A percentile compares a stretch with the other conserved stretches of the same genome.
Evolutionary conservation across 1,140 invertebrate species (phyloP).

Genomic region (Zaprionus tsacasi): DNA sequence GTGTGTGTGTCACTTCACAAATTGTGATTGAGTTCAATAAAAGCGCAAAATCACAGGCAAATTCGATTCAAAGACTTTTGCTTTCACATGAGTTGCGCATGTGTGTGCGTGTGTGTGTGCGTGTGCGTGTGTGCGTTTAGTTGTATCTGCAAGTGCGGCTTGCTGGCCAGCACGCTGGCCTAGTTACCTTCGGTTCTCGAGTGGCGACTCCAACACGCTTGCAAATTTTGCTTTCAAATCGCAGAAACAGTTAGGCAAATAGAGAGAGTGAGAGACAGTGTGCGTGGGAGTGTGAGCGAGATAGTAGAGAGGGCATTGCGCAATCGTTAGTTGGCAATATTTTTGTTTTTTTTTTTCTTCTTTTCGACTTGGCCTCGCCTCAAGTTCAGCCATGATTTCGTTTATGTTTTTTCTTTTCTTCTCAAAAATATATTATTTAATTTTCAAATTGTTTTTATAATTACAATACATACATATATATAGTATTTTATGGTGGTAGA

Average conservation of each 20-base stretch:
- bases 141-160: conserved; percentile 17
- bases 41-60: conserved; percentile 34
- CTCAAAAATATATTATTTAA: conserved; percentile 30
- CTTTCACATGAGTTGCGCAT: conserved; percentile 62
- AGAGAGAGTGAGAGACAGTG: neutral
- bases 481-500: conserved; percentile 2
- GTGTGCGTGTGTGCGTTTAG: neutral
- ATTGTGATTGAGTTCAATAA: conserved; percentile 36
- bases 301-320: conserved; percentile 37
- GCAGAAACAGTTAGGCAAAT: neutral
- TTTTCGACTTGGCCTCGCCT: conserved; percentile 44
- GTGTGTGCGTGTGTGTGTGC: neutral
- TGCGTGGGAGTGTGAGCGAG: no score
- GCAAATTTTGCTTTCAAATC: conserved; percentile 61
- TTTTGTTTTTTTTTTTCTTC: conserved; percentile 20
- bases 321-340: conserved; percentile 71
- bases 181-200: conserved; percentile 77
- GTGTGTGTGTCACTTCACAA: conserved; percentile 39
- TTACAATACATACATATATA: conserved; percentile 30
- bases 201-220: conserved; percentile 41
- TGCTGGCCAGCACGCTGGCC: conserved; percentile 44
- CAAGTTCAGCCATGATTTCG: conserved; percentile 63
- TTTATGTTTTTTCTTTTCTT: conserved; percentile 12
- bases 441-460: conserved; percentile 27
- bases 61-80: conserved; percentile 63